phyloP scores from a whole-genome alignment of 2,113 vertebrate genomes.

The Serinus canaria region DNA sequence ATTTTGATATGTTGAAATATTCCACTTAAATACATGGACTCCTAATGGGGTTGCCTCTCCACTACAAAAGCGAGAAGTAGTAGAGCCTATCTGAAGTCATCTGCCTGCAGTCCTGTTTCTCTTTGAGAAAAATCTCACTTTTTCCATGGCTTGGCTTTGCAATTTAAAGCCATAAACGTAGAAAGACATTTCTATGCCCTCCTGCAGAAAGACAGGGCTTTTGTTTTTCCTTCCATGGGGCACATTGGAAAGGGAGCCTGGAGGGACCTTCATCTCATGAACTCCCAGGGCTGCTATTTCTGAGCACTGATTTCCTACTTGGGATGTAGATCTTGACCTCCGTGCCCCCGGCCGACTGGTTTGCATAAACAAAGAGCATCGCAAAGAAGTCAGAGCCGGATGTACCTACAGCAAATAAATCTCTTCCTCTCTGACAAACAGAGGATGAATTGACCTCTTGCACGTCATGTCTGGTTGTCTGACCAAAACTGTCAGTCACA shows the following conservation, averaged over 20 bases:
- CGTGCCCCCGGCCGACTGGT: neutral
- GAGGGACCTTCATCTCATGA: constrained; percentile 39
- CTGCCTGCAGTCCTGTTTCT: no score
- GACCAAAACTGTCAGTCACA: constrained; percentile 53
- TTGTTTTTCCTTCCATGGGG: neutral
- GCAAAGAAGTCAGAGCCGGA: constrained; percentile 59
- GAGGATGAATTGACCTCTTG: constrained; percentile 61
- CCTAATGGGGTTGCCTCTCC: no score
- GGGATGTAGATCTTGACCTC: constrained; percentile 68
- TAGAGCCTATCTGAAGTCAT: no score
- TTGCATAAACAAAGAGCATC: constrained; percentile 70
- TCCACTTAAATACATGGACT: no score
- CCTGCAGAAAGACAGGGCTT: neutral
- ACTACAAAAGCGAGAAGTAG: no score
- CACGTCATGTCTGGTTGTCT: constrained; percentile 52
- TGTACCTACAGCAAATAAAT: constrained; percentile 72
- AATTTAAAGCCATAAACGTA: neutral
- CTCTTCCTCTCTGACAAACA: constrained; percentile 69
- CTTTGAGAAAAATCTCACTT: no score
- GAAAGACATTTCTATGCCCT: neutral
- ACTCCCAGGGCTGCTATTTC: constrained; percentile 62
- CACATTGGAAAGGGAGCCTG: neutral
- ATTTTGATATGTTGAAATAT: neutral
- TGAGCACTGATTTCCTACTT: constrained; percentile 60
- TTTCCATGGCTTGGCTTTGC: neutral